Base-by-base conservation (phyloP, 2,113 vertebrate species). In the Emydura subglobosa region DNA sequence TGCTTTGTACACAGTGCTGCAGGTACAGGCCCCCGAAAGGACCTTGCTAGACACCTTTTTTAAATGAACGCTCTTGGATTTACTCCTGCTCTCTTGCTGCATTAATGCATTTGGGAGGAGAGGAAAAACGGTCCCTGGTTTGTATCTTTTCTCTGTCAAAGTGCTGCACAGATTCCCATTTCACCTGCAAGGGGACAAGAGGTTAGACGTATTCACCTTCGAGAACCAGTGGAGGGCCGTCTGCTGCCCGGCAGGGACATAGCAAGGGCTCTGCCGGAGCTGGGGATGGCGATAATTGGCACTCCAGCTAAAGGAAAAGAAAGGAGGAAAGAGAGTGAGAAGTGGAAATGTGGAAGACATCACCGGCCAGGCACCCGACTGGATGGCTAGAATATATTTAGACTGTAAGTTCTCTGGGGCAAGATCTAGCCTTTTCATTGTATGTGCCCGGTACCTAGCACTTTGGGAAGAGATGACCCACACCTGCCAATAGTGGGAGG, bases 191-290 rank as follows among this genome's bases (percentile, higher is more conserved):
- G 79, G 61, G 74, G 65, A 42, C 59, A 59, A 82, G 65, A 86
- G 83, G 13, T 0, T 7, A 68, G 85, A 87, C 68, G 50, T 98
- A 85, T 98, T 98, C 97, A 99, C 99, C 99, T 99, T 97, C 98
- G 99, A 9, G 99, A 99, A 96, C 99, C 99, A 1, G 98, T 98
- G 29, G 98, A 98, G 87, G 99, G 97, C 97, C 99, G 98, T 96
- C 98, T 98, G 98, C 98, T 99, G 97, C 99, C 95, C 22, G 97
- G 97, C 97, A 98, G 83, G 76, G 97, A 98, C 97, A 97, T 98
- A 5, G 96, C 96, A 21, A 2, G 72, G 10, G 87, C 24, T 85
- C 97, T 31, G 29, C 82, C 1, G 95, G 57, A 94, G 94, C 95
- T 83, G 93, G 93, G 50, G 25, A 29, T 55, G 34, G 61, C 89